These are phyloP conservation scores for Meles meles DNA, from an alignment of 2,113 vertebrate species.

Conservation along the genomic window DNA sequence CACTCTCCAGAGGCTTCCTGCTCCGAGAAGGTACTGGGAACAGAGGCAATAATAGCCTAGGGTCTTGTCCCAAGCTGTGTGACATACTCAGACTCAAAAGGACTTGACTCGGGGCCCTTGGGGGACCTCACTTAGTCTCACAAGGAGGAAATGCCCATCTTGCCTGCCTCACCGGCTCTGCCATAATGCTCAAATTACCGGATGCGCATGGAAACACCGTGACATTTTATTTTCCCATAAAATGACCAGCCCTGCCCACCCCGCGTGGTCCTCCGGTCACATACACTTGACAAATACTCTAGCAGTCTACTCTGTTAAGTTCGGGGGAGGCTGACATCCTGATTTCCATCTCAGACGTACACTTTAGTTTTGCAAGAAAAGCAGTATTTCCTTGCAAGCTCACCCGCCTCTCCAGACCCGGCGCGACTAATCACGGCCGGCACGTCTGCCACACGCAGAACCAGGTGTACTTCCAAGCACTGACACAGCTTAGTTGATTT, in stretches of 20 bases:
- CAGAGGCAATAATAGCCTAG: rapidly evolving
- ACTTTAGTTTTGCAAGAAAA: background rate
- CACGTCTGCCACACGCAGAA: background rate
- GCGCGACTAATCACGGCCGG: rapidly evolving
- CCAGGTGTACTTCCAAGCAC: background rate
- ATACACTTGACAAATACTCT: background rate
- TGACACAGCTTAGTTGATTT: no score
- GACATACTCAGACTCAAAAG: background rate
- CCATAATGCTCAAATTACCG: background rate
- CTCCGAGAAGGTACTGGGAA: background rate
- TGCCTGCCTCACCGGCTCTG: background rate
- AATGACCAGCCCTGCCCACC: background rate
- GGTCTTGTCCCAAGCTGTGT: background rate
- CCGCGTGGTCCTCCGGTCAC: background rate
- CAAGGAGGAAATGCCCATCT: background rate
- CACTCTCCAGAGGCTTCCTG: background rate
- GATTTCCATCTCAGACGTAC: background rate
- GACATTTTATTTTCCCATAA: background rate
- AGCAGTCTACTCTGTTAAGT: background rate
- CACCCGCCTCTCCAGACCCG: background rate
- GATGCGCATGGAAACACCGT: rapidly evolving
- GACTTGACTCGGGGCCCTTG: background rate
- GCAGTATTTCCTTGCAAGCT: background rate
- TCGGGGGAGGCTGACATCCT: background rate
- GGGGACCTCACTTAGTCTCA: background rate